These are phyloP conservation scores for Eupithecia vulgata DNA, from an alignment of 2,888 invertebrate genomes.

Conservation along the genomic window DNA sequence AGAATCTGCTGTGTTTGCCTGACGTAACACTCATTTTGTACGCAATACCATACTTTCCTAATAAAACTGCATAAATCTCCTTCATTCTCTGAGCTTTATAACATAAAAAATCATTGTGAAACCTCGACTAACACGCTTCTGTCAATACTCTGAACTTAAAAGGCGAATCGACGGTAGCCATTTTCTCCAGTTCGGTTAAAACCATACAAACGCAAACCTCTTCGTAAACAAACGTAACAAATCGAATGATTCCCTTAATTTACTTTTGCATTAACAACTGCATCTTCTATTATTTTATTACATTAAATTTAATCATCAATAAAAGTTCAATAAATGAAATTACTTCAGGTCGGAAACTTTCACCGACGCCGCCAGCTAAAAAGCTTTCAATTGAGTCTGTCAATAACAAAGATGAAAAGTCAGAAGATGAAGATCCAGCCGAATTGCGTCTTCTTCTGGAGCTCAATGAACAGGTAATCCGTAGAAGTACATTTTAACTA, in stretches of 20 bases:
- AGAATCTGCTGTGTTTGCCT: constrained; percentile 68
- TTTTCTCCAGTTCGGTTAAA: constrained; percentile 76
- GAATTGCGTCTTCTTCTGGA: constrained; percentile 94
- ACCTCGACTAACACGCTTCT: constrained; percentile 71
- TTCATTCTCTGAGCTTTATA: constrained; percentile 24
- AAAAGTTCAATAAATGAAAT: constrained; percentile 17
- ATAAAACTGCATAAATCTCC: constrained; percentile 22
- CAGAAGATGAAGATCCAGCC: constrained; percentile 91
- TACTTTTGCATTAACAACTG: constrained; percentile 39
- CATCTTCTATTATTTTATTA: constrained; percentile 27
- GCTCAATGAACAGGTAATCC: constrained; percentile 93
- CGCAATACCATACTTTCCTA: constrained; percentile 46
- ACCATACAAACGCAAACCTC: constrained; percentile 47
- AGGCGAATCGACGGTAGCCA: constrained; percentile 80
- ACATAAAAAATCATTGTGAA: constrained; percentile 33
- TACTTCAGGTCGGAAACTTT: constrained; percentile 86
- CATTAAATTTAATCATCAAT: not conserved
- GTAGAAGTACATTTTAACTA: too few species aligned
- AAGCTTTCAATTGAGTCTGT: constrained; percentile 86
- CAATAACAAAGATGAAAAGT: constrained; percentile 89
- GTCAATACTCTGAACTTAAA: constrained; percentile 53
- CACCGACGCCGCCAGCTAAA: constrained; percentile 87
- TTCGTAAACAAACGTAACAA: constrained; percentile 50
- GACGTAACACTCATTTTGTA: constrained; percentile 53
- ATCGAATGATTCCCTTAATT: constrained; percentile 48